A percentile compares a stretch with the other conserved stretches of the same genome.
Evolutionary conservation across 1,140 invertebrate species (phyloP).

Genomic region (Drosophila lowei): DNA sequence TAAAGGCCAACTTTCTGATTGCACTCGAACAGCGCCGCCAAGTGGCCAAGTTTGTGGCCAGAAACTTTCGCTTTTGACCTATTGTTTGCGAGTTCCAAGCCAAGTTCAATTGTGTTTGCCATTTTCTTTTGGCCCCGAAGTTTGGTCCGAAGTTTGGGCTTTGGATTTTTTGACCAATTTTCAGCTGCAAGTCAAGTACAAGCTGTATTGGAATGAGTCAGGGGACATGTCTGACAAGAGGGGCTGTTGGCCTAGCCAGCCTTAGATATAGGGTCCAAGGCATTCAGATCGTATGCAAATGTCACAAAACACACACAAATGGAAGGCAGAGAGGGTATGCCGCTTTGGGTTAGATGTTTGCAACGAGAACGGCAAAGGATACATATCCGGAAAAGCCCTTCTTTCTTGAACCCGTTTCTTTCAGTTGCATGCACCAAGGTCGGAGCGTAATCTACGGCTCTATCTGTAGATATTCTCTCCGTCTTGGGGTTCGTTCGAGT

Average conservation of each 20-base stretch:
- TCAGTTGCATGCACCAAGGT: too few species aligned
- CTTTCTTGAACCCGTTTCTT: too few species aligned
- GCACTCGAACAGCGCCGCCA: slow-evolving; percentile 1
- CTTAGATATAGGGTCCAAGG: neutral
- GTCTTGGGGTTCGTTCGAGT: too few species aligned
- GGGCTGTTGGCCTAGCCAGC: too few species aligned
- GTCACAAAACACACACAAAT: slow-evolving; percentile 16
- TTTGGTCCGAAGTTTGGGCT: neutral
- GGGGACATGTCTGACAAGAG: neutral
- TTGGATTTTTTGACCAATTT: slow-evolving; percentile 7
- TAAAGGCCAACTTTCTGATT: slow-evolving; percentile 28
- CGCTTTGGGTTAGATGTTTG: neutral
- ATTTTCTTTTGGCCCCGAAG: slow-evolving; percentile 3
- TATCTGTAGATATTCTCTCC: too few species aligned
- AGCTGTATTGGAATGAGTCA: slow-evolving; percentile 17
- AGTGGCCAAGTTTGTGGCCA: slow-evolving; percentile 18
- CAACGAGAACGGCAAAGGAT: neutral
- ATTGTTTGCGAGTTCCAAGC: slow-evolving; percentile 45
- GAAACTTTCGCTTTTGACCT: slow-evolving; percentile 40
- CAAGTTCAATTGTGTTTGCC: slow-evolving; percentile 5
- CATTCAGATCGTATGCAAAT: slow-evolving; percentile 25
- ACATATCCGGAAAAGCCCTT: too few species aligned
- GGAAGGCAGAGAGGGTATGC: neutral
- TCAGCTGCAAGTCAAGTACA: slow-evolving; percentile 21
- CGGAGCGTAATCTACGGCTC: too few species aligned